Conservation (phyloP, 2,797 vertebrate species). For the Falco cherrug region DNA sequence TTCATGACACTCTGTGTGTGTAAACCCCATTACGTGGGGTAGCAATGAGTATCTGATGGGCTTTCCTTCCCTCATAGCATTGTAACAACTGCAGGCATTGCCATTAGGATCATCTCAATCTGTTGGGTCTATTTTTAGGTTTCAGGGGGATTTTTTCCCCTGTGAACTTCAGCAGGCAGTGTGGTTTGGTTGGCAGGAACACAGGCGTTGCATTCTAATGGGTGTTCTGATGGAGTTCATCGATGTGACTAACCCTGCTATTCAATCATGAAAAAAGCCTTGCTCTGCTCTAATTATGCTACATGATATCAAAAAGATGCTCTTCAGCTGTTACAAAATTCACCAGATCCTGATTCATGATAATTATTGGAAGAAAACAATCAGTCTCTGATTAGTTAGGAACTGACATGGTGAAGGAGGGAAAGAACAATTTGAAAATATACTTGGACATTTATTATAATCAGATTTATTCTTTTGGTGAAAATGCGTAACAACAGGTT, state of each 20-base stretch:
- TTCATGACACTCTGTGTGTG: rapidly evolving
- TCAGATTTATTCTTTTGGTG: not conserved
- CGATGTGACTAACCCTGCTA: not conserved
- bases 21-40: not conserved
- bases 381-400: not conserved
- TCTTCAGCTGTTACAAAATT: not conserved
- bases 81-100: not conserved
- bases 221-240: not conserved
- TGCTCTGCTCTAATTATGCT: conserved; percentile 27
- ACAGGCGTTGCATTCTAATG: not conserved
- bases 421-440: not conserved
- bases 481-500: not conserved
- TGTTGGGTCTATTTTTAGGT: conserved; percentile 17
- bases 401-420: not conserved
- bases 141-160: not conserved
- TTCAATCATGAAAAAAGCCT: not conserved
- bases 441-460: not conserved
- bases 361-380: conserved; percentile 20
- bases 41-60: not conserved
- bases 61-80: rapidly evolving
- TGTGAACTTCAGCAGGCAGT: not conserved
- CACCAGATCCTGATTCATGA: not conserved
- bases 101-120: not conserved
- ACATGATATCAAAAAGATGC: not conserved
- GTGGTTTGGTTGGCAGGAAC: not conserved